Evolutionary conservation across 2,888 invertebrate species (phyloP).

Genomic region (Dryadula phaetusa): DNA sequence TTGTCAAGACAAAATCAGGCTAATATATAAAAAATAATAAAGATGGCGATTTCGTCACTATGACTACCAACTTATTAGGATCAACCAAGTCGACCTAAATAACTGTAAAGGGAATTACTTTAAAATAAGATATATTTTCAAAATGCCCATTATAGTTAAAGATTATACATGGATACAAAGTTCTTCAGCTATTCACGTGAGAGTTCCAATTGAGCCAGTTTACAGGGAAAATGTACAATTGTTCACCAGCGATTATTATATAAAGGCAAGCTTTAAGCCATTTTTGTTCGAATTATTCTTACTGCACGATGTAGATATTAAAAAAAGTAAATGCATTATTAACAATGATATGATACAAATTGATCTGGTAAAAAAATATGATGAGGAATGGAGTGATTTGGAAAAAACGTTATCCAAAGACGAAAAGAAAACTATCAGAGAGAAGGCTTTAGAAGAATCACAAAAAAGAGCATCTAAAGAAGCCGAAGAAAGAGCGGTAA

Average conservation of each 20-base stretch:
- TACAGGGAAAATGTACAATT: slow-evolving; percentile 87
- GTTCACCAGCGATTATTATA: slow-evolving; percentile 87
- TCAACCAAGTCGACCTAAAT: background rate
- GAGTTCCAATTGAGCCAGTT: slow-evolving; percentile 86
- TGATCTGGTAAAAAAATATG: slow-evolving; percentile 86
- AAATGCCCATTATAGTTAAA: slow-evolving; percentile 90
- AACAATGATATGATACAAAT: slow-evolving; percentile 86
- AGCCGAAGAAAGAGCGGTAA: slow-evolving; percentile 78
- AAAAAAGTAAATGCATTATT: slow-evolving; percentile 86
- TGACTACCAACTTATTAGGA: slow-evolving; percentile 26
- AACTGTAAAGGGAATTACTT: background rate
- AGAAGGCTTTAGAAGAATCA: slow-evolving; percentile 82
- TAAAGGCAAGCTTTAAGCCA: slow-evolving; percentile 89
- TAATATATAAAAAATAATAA: background rate
- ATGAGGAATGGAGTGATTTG: slow-evolving; percentile 83
- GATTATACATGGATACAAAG: slow-evolving; percentile 92
- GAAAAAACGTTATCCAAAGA: slow-evolving; percentile 83
- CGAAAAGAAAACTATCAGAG: slow-evolving; percentile 83
- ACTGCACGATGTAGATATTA: slow-evolving; percentile 84
- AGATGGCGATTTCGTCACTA: slow-evolving; percentile 15
- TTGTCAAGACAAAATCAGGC: no score
- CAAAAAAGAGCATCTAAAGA: slow-evolving; percentile 83
- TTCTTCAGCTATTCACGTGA: slow-evolving; percentile 83
- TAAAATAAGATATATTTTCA: slow-evolving; percentile 27
- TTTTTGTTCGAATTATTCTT: slow-evolving; percentile 91